Conservation (phyloP, 2,888 invertebrate genomes). For the Cetonia aurata region DNA sequence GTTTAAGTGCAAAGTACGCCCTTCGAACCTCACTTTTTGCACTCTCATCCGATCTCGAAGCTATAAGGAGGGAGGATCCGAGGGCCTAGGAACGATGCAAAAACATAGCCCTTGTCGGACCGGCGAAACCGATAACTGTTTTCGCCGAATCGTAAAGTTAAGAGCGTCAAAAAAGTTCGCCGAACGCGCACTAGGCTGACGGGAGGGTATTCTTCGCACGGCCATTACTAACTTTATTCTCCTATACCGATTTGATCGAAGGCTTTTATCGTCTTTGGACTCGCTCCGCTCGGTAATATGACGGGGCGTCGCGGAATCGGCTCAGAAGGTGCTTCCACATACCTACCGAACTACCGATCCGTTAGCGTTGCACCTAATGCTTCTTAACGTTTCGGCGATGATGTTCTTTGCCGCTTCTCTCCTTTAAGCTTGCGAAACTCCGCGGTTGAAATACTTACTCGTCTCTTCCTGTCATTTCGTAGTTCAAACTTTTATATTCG, state of each 20-base stretch:
- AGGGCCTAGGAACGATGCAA: constrained; percentile 1
- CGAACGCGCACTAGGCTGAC: constrained; percentile 1
- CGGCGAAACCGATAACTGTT: constrained; percentile 34
- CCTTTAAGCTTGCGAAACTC: constrained; percentile 2
- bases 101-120: constrained; percentile 1
- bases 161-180: constrained; percentile 49
- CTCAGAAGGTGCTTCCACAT: constrained; percentile 9
- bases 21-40: constrained; percentile 11
- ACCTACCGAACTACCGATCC: neutral
- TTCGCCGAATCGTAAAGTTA: constrained; percentile 49
- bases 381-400: constrained; percentile 9
- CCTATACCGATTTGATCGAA: constrained; percentile 48
- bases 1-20: constrained; percentile 28
- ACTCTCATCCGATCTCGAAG: neutral
- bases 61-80: neutral
- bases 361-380: constrained; percentile 1
- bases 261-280: constrained; percentile 49
- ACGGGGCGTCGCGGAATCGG: constrained; percentile 43
- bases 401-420: constrained; percentile 9
- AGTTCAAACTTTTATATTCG: too few relatives aligned
- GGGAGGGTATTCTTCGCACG: constrained; percentile 51
- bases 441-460: constrained; percentile 1
- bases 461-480: too few relatives aligned
- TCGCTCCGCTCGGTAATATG: constrained; percentile 48
- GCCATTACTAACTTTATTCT: constrained; percentile 53